Evolutionary conservation across 2,888 invertebrate genomes (phyloP), one percentile per base, ranked within the genome.

Genomic region (Acrobasis consociella): DNA sequence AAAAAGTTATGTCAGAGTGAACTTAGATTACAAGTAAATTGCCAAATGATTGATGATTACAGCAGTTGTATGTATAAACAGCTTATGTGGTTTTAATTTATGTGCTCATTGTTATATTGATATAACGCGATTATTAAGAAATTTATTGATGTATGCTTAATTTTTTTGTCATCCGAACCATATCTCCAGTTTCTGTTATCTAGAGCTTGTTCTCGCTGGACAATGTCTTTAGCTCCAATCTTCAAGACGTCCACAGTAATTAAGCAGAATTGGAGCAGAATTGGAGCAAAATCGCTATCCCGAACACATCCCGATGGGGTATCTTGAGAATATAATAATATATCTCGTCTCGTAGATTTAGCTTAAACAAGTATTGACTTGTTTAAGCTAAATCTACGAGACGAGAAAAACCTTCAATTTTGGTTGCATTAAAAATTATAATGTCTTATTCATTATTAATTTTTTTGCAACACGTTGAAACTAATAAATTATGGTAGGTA

Each of bases 201-300:
- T 31, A n/a, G n/a, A 9, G 9, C 9, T 22, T 9, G 31, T 16
- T 15, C 16, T 39, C 58, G 55, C 65, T 46, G n/a, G n/a, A 49
- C 61, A 60, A 60, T 60, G 61, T 31, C 22, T 61, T 61, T 52
- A 52, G 49, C 49, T 61, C 15, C 31, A 31, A 61, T 61, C 61
- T 61, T 61, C 46, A 53, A 37, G 42, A 61, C 38, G 59, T 60
- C 61, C 15, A 42, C 31, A 61, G 61, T 61, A 61, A 61, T 61
- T 53, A 61, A 61, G 61, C 53, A 46, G 49, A 60, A 61, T 22
- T 61, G 31, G 61, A 53, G 53, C 52, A 31, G 49, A 58, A 61
- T 22, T 61, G 31, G 61, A 53, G 53, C 52, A 31, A 31, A 58
- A 58, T 49, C 22, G 58, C 49, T 49, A 15, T 58, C 31, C 58